phyloP scores from a whole-genome alignment of 92 coral and sea anemone genomes.

The Siderastrea radians region DNA sequence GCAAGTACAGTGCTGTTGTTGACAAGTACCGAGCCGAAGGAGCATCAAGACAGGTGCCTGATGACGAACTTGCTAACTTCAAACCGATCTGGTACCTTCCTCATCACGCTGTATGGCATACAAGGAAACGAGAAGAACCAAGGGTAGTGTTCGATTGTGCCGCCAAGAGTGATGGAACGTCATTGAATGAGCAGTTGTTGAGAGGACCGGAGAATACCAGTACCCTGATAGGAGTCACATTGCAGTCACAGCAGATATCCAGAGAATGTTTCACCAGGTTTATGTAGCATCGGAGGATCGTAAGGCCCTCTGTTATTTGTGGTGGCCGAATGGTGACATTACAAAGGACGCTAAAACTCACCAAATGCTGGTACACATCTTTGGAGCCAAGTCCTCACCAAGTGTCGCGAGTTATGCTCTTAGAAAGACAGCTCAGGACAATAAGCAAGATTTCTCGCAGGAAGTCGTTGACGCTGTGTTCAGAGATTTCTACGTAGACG shows the following conservation, averaged over 20 bases:
- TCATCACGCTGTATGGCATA: slow-evolving; percentile 77
- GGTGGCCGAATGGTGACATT: slow-evolving; percentile 78
- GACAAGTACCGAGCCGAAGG: slow-evolving; percentile 75
- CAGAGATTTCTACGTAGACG: too few species aligned
- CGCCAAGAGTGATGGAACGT: slow-evolving; percentile 66
- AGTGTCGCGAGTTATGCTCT: too few species aligned
- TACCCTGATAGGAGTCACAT: slow-evolving; percentile 67
- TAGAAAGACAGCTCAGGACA: too few species aligned
- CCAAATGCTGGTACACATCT: slow-evolving; percentile 38
- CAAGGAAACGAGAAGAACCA: slow-evolving; percentile 76
- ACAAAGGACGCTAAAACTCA: slow-evolving; percentile 52
- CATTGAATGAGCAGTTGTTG: slow-evolving; percentile 72
- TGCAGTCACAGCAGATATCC: slow-evolving; percentile 69
- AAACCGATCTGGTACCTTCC: slow-evolving; percentile 81
- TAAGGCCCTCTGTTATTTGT: slow-evolving; percentile 70
- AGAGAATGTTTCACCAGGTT: slow-evolving; percentile 79
- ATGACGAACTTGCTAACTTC: slow-evolving; percentile 53
- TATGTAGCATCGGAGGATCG: slow-evolving; percentile 74
- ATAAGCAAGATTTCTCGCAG: too few species aligned
- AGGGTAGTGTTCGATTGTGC: slow-evolving; percentile 81
- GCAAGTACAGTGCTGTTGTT: slow-evolving; percentile 64
- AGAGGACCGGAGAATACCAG: slow-evolving; percentile 78
- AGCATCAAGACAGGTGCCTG: slow-evolving; percentile 67
- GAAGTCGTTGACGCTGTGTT: too few species aligned
- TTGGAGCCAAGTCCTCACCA: too few species aligned